These are phyloP conservation scores for Seison nebaliae DNA, from an alignment of 1,140 invertebrate species.

Conservation along the genomic window DNA sequence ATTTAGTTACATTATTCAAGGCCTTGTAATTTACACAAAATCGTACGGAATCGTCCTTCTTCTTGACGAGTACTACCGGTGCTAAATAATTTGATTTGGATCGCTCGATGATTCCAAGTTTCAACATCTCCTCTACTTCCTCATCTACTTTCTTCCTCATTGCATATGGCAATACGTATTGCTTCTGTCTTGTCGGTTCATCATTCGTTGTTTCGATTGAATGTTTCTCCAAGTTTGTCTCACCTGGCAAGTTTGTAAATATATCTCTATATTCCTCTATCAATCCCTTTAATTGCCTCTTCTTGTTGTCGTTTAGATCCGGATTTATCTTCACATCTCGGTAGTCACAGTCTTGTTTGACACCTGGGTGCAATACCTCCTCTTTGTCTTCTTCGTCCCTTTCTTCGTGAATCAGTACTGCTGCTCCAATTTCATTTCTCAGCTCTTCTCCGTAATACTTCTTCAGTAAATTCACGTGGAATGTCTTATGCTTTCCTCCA, in stretches of 20 bases:
- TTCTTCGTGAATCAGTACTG: too few relatives aligned
- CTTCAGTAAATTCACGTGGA: too few relatives aligned
- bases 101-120: conserved; percentile 14
- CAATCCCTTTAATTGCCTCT: not conserved
- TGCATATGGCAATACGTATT: not conserved
- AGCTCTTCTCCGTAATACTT: too few relatives aligned
- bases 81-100: conserved; percentile 1
- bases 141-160: not conserved
- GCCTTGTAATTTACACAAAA: conserved; percentile 1
- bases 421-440: too few relatives aligned
- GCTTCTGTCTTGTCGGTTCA: not conserved
- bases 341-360: too few relatives aligned
- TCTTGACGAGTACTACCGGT: conserved; percentile 7
- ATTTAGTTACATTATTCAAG: conserved; percentile 14
- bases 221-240: not conserved
- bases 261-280: not conserved
- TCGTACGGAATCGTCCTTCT: conserved; percentile 4
- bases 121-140: conserved; percentile 3
- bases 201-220: conserved; percentile 3
- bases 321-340: conserved; percentile 3
- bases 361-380: too few relatives aligned
- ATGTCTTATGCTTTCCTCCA: too few relatives aligned
- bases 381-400: too few relatives aligned
- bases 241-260: not conserved
- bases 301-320: conserved; percentile 1